A percentile compares a stretch with the other conserved stretches of the same genome.
Conservation (phyloP, 2,797 vertebrate genomes). For the Rhyacichthys aspro region DNA sequence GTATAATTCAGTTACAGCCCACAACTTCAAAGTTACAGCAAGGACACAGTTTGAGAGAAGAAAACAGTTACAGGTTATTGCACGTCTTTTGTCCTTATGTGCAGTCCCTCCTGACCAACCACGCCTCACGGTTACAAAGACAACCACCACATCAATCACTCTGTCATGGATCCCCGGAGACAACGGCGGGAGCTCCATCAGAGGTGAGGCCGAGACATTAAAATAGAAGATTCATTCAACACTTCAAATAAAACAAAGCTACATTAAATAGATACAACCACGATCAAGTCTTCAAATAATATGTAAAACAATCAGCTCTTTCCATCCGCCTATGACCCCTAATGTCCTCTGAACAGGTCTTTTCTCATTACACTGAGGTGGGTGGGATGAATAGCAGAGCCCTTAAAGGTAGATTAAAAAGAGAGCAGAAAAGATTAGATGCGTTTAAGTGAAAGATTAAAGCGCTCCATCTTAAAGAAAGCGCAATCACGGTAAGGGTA, state of each 20-base stretch:
- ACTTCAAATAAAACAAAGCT: not conserved
- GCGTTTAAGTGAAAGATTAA: constrained; percentile 71
- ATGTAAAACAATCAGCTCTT: constrained; percentile 19
- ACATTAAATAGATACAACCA: not conserved
- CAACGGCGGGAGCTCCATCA: constrained; percentile 97
- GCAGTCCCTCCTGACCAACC: constrained; percentile 98
- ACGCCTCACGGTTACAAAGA: constrained; percentile 97
- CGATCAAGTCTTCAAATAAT: not conserved
- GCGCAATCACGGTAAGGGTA: constrained; percentile 45
- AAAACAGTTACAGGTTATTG: constrained; percentile 3
- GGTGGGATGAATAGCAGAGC: constrained; percentile 23
- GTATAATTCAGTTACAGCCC: not conserved
- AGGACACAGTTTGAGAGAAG: not conserved
- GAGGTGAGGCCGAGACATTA: constrained; percentile 81
- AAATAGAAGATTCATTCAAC: not conserved
- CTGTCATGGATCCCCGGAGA: constrained; percentile 98
- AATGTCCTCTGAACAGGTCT: constrained; percentile 24
- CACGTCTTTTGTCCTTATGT: constrained; percentile 28
- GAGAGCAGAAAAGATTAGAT: constrained; percentile 59
- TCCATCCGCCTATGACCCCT: constrained; percentile 16
- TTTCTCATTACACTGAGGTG: constrained; percentile 47
- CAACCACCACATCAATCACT: constrained; percentile 96
- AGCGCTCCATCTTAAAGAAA: constrained; percentile 63
- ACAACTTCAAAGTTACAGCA: not conserved
- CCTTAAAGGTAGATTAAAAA: constrained; percentile 65